These are phyloP conservation scores for Octomys mimax DNA, from an alignment of 2,797 vertebrate species.

Conservation along the genomic window DNA sequence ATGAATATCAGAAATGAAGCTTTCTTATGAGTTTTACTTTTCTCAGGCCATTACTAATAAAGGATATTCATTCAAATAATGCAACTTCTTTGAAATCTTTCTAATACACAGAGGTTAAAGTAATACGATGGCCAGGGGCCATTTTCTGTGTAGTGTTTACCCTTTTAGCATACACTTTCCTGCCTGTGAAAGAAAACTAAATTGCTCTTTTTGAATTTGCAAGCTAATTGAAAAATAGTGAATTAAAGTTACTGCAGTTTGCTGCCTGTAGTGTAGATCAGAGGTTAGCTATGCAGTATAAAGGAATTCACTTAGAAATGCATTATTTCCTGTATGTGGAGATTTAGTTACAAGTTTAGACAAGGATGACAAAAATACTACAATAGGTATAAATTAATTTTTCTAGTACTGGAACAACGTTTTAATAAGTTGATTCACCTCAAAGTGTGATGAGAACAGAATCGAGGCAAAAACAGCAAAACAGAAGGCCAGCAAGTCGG, in stretches of 20 bases:
- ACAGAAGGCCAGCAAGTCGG: neutral
- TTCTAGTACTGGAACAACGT: neutral
- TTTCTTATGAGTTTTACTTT: neutral
- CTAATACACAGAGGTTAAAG: neutral
- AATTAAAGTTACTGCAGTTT: neutral
- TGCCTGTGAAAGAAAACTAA: neutral
- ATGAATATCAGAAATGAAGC: neutral
- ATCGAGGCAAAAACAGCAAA: neutral
- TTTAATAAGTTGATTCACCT: constrained; percentile 45
- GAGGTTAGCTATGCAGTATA: neutral
- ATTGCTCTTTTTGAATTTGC: neutral
- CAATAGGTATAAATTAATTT: constrained; percentile 47
- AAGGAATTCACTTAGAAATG: constrained; percentile 1
- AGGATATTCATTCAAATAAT: neutral
- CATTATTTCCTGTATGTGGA: neutral
- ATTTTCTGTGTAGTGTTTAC: neutral
- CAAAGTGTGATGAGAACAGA: neutral
- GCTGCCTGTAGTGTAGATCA: neutral
- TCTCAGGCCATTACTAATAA: neutral
- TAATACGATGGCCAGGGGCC: neutral
- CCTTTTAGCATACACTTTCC: neutral
- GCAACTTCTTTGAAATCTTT: neutral
- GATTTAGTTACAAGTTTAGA: constrained; percentile 15
- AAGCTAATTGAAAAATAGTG: constrained; percentile 12
- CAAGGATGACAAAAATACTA: constrained; percentile 35